Conservation (phyloP, 1,140 invertebrate genomes). For the Bombus confusus region DNA sequence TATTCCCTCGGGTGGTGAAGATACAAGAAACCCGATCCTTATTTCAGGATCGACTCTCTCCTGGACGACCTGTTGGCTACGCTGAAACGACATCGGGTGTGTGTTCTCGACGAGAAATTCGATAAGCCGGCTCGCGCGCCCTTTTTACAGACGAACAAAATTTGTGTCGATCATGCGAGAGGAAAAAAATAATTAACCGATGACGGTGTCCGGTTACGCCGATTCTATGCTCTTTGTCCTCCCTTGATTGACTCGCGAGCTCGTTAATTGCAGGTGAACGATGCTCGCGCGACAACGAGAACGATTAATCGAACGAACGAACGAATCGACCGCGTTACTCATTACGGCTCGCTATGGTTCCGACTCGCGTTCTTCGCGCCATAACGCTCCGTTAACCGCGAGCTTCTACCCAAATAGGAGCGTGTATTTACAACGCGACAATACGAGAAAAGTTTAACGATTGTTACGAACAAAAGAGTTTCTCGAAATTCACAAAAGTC, state of each 20-base stretch:
- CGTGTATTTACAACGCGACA: neutral
- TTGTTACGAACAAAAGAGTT: neutral
- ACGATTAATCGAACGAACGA: neutral
- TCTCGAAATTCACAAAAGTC: neutral
- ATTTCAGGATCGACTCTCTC: conserved; percentile 17
- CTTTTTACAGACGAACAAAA: conserved; percentile 40
- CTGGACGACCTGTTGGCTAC: conserved; percentile 46
- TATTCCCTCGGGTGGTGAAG: conserved; percentile 32
- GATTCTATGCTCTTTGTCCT: neutral
- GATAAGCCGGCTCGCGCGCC: conserved; percentile 35
- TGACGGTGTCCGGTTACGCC: conserved; percentile 16
- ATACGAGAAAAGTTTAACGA: neutral
- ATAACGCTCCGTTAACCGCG: neutral
- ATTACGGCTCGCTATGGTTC: neutral
- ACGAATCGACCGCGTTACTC: neutral
- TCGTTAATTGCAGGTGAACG: conserved; percentile 21
- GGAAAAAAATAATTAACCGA: conserved; percentile 21
- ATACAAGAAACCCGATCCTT: conserved; percentile 53
- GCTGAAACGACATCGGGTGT: conserved; percentile 13
- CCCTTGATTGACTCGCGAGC: conserved; percentile 14
- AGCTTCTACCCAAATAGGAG: too few species aligned
- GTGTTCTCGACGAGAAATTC: conserved; percentile 28
- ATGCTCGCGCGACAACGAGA: too few species aligned
- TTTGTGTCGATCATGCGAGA: conserved; percentile 37
- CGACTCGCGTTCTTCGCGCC: neutral